Base-by-base conservation (phyloP, 1,140 invertebrate genomes). In the Lasioglossum baleicum region DNA sequence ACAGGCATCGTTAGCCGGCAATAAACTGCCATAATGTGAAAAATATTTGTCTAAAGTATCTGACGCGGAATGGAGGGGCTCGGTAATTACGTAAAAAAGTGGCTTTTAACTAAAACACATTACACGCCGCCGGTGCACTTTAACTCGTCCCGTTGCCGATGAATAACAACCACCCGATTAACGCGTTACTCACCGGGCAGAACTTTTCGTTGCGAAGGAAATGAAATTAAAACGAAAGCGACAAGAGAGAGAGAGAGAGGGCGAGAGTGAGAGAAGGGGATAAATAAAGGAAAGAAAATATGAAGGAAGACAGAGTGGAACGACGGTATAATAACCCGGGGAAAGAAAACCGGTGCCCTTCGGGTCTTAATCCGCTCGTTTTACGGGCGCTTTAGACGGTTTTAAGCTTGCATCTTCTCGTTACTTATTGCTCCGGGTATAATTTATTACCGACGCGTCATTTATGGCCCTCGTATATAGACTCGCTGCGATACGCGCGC, bases 41-140 rank as follows among this genome's bases (percentile, higher is more conserved):
- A 78, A 78, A 78, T 78, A 78, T 78, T 78, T 78, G 60, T 78
- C 75, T 20, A 53, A 70, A 72, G 68, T 64, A 78, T 72, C 75
- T 53, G 69, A 64, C 75, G 75, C 48, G 69, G 40, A 78, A 78
- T 22, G 60, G 48, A 53, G 75, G 68, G 44, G 2, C 53, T 5
- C 35, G 35, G 75, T 78, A 78, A 78, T 78, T 78, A 78, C 68
- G 69, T 64, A 56, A 78, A 78, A 78, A 64, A 72, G 48, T 72
- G 60, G 31, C 75, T 70, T 78, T 78, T 78, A 78, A 72, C 75
- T 53, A 22, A 78, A 72, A 78, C 60, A 35, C 75, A 72, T 78
- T 72, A 72, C 69, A 13, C 65, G 13, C 26, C 15, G n/a, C 15
- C 51, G 51, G 66, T n/a, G 58, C 44, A 58, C 61, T 78, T 78